Evolutionary conservation across 2,797 vertebrate species (phyloP).

Genomic region (Gymnopithys bicolor): DNA sequence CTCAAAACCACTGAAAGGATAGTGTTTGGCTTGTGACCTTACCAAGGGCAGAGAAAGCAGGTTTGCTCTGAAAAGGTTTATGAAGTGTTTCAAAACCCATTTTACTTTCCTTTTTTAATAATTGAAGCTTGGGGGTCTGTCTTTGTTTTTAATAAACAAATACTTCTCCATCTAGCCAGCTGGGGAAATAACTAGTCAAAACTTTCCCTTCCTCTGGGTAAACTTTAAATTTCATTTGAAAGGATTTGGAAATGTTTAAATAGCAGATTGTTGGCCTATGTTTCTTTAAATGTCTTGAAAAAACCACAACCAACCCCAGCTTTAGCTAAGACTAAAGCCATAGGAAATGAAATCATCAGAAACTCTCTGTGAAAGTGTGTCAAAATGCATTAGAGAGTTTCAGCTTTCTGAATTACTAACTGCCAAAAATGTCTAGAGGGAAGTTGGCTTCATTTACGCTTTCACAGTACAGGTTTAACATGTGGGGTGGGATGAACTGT

Average conservation of each 20-base stretch:
- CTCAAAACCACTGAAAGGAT: not conserved
- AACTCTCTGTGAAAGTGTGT: not conserved
- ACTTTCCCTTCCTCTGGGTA: conserved; percentile 5
- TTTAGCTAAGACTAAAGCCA: conserved; percentile 21
- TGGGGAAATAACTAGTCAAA: conserved; percentile 11
- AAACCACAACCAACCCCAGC: not conserved
- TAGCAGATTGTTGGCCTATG: not conserved
- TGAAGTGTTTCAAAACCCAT: not conserved
- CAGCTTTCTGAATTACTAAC: conserved; percentile 30
- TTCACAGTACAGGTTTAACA: not conserved
- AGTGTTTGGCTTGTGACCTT: not conserved
- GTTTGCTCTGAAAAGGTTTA: not conserved
- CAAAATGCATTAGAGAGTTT: not conserved
- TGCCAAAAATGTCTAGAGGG: not conserved
- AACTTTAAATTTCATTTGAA: conserved; percentile 41
- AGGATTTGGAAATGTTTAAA: conserved; percentile 25
- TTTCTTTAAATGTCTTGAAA: conserved; percentile 15
- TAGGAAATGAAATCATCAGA: conserved; percentile 43
- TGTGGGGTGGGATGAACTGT: not conserved
- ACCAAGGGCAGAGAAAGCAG: not conserved
- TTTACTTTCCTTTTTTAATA: conserved; percentile 31
- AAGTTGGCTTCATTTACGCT: not conserved
- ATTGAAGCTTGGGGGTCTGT: not conserved
- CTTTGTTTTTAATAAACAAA: conserved; percentile 44
- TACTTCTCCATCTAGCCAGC: conserved; percentile 9